phyloP scores from a whole-genome alignment of 2,888 invertebrate genomes.

The Leistus spinibarbis region DNA sequence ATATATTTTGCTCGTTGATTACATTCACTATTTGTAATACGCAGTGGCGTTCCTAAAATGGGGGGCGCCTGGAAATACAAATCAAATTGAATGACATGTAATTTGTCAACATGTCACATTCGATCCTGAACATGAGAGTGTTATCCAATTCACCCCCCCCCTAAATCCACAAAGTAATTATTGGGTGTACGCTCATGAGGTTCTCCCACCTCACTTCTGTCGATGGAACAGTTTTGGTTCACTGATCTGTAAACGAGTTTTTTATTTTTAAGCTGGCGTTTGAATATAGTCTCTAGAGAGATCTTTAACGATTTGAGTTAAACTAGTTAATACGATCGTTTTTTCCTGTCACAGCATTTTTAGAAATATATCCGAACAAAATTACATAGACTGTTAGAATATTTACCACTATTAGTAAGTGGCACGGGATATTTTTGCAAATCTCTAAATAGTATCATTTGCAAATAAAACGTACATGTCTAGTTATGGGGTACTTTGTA shows the following conservation, averaged over 20 bases:
- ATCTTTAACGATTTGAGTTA: background rate
- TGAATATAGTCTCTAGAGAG: background rate
- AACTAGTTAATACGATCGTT: background rate
- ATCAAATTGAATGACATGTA: background rate
- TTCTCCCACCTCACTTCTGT: background rate
- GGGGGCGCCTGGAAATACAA: background rate
- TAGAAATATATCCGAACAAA: background rate
- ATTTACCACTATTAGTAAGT: background rate
- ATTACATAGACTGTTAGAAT: no score
- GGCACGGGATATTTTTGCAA: background rate
- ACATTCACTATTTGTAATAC: background rate
- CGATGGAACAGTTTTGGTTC: background rate
- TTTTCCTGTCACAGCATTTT: background rate
- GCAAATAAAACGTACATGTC: no score
- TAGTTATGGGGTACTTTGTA: no score
- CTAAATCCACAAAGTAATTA: background rate
- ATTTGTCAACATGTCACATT: background rate
- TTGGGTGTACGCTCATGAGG: background rate
- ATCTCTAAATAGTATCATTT: background rate
- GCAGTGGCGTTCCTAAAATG: background rate
- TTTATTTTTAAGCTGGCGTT: background rate
- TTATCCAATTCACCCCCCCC: background rate
- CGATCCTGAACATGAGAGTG: background rate
- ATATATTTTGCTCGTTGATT: background rate
- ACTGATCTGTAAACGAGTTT: background rate